Evolutionary conservation across 2,888 invertebrate species (phyloP).

Genomic region (Drosophila pegasa): DNA sequence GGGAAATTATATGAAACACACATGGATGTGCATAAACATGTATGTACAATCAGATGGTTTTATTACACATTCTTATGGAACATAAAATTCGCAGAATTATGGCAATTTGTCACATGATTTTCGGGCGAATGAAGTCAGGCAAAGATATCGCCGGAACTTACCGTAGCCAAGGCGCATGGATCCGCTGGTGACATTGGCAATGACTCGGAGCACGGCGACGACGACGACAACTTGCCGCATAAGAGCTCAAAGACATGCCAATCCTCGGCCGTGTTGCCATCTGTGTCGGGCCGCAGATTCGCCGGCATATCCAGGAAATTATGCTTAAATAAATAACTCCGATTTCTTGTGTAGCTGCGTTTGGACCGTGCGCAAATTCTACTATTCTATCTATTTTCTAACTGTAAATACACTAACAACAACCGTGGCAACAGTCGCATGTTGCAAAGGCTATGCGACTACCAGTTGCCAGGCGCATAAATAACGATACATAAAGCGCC

Average conservation of each 20-base stretch:
- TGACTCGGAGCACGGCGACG: too few relatives aligned
- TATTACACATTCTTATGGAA: constrained; percentile 13
- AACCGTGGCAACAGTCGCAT: constrained; percentile 55
- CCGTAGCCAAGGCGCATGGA: constrained; percentile 13
- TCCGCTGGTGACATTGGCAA: constrained; percentile 47
- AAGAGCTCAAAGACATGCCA: constrained; percentile 91
- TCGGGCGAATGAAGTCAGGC: constrained; percentile 16
- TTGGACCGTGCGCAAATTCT: constrained; percentile 31
- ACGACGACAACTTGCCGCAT: constrained; percentile 79
- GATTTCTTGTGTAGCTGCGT: constrained; percentile 9
- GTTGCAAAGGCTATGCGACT: constrained; percentile 25
- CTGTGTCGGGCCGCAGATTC: constrained; percentile 60
- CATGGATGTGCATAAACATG: constrained; percentile 14
- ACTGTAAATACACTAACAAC: constrained; percentile 44
- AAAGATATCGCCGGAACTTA: constrained; percentile 42
- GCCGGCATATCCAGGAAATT: constrained; percentile 49
- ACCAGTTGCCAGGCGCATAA: constrained; percentile 69
- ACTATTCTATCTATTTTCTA: constrained; percentile 57
- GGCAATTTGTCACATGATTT: constrained; percentile 76
- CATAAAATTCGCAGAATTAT: constrained; percentile 23
- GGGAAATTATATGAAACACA: constrained; percentile 29
- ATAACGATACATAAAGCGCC: constrained; percentile 61
- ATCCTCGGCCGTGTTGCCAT: constrained; percentile 88
- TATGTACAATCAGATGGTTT: constrained; percentile 4
- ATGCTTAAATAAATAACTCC: constrained; percentile 3